Evolutionary conservation across 2,797 vertebrate genomes (phyloP).

Genomic region (Megaceryle alcyon): DNA sequence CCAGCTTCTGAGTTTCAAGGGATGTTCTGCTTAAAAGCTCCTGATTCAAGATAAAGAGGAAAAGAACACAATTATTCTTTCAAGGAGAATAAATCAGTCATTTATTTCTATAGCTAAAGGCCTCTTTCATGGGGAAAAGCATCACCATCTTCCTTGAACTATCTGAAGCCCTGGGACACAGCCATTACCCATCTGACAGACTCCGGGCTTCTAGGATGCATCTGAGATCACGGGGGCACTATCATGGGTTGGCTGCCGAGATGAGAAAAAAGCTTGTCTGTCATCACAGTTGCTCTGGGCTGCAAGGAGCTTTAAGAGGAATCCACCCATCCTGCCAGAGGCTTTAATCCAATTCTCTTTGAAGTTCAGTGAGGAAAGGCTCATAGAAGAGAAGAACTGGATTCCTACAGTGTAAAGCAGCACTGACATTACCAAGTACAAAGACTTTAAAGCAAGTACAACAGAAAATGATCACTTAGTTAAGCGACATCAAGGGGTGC

Average conservation of each 20-base stretch:
- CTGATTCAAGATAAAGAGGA: constrained; percentile 73
- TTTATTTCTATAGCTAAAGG: neutral
- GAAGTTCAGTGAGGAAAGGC: constrained; percentile 23
- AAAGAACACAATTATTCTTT: neutral
- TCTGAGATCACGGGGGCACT: neutral
- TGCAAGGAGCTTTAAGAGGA: constrained; percentile 4
- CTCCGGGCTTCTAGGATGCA: neutral
- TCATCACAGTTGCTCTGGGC: neutral
- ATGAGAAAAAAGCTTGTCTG: neutral
- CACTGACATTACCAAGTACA: neutral
- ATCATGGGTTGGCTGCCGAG: neutral
- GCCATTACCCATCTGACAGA: neutral
- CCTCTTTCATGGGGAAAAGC: neutral
- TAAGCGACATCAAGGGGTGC: neutral
- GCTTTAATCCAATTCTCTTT: constrained; percentile 31
- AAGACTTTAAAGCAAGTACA: neutral
- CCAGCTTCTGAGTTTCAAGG: constrained; percentile 94
- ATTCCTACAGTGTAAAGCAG: neutral
- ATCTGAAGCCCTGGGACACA: neutral
- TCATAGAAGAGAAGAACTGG: neutral
- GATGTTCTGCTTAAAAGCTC: constrained; percentile 91
- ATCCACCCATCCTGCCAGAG: constrained; percentile 8
- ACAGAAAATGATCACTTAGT: neutral
- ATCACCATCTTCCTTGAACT: neutral
- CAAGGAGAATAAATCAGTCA: neutral